phyloP scores from a whole-genome alignment of 1,140 invertebrate species.

The Hycleus phaleratus region DNA sequence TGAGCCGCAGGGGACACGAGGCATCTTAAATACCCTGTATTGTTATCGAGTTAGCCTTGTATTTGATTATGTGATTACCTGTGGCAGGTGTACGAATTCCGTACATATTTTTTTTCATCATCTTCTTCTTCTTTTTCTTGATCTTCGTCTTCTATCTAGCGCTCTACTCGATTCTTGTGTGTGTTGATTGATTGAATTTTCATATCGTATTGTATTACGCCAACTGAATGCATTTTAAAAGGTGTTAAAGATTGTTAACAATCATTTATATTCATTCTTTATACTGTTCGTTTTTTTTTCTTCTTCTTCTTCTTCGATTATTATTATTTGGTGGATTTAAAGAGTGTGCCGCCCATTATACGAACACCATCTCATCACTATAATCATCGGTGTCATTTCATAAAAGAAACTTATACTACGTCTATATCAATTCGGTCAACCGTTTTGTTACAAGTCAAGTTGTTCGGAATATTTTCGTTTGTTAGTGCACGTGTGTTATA shows the following conservation, averaged over 20 bases:
- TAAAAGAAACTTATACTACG: too few species aligned
- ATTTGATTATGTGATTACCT: slow-evolving; percentile 35
- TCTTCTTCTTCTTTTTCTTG: neutral
- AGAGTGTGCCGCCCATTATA: too few species aligned
- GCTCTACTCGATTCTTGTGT: neutral
- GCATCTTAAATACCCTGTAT: slow-evolving; percentile 32
- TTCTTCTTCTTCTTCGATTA: too few species aligned
- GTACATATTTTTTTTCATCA: neutral
- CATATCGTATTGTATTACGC: slow-evolving; percentile 8
- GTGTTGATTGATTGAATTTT: slow-evolving; percentile 13
- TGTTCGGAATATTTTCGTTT: too few species aligned
- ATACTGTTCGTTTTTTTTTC: too few species aligned
- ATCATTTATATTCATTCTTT: slow-evolving; percentile 3
- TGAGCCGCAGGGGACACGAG: slow-evolving; percentile 16
- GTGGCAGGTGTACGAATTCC: slow-evolving; percentile 28
- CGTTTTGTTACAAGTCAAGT: too few species aligned
- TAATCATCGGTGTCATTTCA: too few species aligned
- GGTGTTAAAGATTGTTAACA: slow-evolving; percentile 13
- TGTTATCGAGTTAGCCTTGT: slow-evolving; percentile 33
- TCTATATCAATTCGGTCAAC: too few species aligned
- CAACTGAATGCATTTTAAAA: slow-evolving; percentile 2
- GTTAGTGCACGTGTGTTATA: slow-evolving; percentile 5
- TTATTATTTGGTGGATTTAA: too few species aligned
- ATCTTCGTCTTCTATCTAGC: neutral
- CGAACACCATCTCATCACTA: too few species aligned